Percentiles rank a stretch among this genome's conserved stretches.
These are phyloP conservation scores for Hetaerina titia DNA, from an alignment of 2,888 invertebrate species.

Conservation along the genomic window DNA sequence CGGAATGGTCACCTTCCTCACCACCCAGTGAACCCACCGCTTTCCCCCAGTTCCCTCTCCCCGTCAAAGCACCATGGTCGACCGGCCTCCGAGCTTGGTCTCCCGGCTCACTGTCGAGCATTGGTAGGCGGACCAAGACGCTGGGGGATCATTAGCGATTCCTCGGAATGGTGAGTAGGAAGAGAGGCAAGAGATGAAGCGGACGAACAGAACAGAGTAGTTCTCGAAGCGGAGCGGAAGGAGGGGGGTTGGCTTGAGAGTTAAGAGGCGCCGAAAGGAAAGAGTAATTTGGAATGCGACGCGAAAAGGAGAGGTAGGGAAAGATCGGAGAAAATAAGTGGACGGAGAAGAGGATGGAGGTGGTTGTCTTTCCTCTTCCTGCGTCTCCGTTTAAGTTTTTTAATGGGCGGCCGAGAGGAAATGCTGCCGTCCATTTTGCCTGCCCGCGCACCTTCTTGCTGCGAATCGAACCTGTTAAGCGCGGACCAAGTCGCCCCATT, in stretches of 20 bases:
- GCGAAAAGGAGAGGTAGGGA: not conserved
- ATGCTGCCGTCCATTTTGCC: not conserved
- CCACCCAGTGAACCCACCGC: not conserved
- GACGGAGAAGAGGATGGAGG: not conserved
- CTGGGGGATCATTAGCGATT: conserved; percentile 52
- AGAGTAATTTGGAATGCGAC: conserved; percentile 39
- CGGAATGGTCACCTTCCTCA: not conserved
- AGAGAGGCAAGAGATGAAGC: not conserved
- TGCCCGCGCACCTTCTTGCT: not conserved
- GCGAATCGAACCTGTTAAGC: not conserved
- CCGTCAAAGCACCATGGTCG: not conserved
- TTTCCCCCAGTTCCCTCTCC: not conserved
- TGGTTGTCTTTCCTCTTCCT: not conserved
- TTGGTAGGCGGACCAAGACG: conserved; percentile 4
- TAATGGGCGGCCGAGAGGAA: not conserved
- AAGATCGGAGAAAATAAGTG: not conserved
- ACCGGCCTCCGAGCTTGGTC: not conserved
- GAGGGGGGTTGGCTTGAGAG: not conserved
- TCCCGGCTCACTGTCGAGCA: not conserved
- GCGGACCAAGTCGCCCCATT: not conserved
- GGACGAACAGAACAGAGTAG: not conserved
- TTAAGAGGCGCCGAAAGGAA: conserved; percentile 37
- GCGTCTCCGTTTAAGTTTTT: conserved; percentile 11
- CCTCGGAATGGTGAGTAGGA: not conserved
- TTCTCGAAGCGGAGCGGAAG: not conserved